Conservation (phyloP, 2,888 invertebrate genomes). For the Chymomyza procnemis region DNA sequence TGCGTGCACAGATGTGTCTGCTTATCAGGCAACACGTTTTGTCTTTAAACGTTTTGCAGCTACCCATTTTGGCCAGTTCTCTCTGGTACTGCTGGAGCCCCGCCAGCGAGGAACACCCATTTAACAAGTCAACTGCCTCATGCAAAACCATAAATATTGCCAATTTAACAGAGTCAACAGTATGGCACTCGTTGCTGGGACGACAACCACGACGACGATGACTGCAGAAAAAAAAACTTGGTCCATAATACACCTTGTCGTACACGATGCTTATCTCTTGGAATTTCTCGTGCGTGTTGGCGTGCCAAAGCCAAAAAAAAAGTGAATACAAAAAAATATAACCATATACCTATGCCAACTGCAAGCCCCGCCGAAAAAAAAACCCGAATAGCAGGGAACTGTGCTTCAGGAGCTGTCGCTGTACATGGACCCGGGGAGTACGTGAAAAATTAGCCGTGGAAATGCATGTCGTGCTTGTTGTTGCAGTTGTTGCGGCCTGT, state of each 20-base stretch:
- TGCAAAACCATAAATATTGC: conserved; percentile 78
- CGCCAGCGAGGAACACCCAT: conserved; percentile 72
- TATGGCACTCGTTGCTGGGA: conserved; percentile 56
- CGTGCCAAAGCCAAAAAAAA: conserved; percentile 60
- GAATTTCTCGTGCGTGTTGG: conserved; percentile 73
- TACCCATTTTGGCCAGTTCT: conserved; percentile 45
- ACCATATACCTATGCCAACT: not conserved
- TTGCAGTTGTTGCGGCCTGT: conserved; percentile 53
- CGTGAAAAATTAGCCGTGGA: conserved; percentile 71
- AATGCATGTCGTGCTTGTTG: conserved; percentile 59
- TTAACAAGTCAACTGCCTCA: conserved; percentile 78
- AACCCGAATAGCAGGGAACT: not conserved
- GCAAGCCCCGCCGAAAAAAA: not conserved
- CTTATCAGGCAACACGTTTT: conserved; percentile 69
- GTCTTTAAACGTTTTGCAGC: conserved; percentile 69
- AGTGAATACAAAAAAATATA: conserved; percentile 23
- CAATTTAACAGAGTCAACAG: conserved; percentile 74
- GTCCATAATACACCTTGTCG: conserved; percentile 79
- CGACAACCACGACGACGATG: not conserved
- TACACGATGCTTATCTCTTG: conserved; percentile 78
- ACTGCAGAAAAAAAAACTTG: conserved; percentile 1
- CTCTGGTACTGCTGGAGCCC: conserved; percentile 7
- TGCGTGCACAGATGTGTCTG: conserved; percentile 27
- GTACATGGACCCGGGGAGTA: conserved; percentile 41
- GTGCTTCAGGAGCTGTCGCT: conserved; percentile 64